Base-by-base conservation (phyloP, 2,888 invertebrate genomes). In the Drosophila engyochracea region DNA sequence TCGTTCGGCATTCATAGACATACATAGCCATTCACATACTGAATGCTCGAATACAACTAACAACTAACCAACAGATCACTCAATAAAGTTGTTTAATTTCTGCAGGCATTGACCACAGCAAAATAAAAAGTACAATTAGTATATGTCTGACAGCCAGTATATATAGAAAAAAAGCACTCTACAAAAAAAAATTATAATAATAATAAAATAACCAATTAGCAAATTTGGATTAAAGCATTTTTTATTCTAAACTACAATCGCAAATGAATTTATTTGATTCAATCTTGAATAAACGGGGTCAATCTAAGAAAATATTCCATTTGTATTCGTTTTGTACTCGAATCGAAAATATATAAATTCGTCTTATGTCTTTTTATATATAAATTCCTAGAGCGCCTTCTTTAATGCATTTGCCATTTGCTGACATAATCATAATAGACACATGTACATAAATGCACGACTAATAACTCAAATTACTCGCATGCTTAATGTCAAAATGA, bases 61-160 rank as follows among this genome's bases (percentile, higher is more conserved):
- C 30, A 30, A 55, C 51, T n/a, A 39, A 47, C 31, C 62, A 33
- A 74, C 55, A 44, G 53, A 66, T 47, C 44, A 72, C 72, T 77
- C 62, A 63, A 77, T 67, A 76, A 77, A 72, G 57, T 37, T 52
- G 52, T 67, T 66, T 3, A 33, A 53, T 41, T 54, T 71, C 70
- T 72, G 14, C 10, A 35, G 14, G 12, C 51, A 55, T 31, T 53
- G 19, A 51, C n/a, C n/a, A 6, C 28, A 19, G 33, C 39, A 37
- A 59, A 70, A 59, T 39, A 60, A 33, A 47, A 52, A 37, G 25
- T 25, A 30, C 47, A 10, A 16, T 14, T 28, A 6, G 14, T 12
- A 33, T 33, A 12, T 33, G 2, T 12, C 12, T 33, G 12, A 33
- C 12, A 12, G 12, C 19, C 19, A 37, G 16, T 37, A 19, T 19